These are phyloP conservation scores for Salpingus planirostris DNA, from an alignment of 2,888 invertebrate species.

Conservation along the genomic window DNA sequence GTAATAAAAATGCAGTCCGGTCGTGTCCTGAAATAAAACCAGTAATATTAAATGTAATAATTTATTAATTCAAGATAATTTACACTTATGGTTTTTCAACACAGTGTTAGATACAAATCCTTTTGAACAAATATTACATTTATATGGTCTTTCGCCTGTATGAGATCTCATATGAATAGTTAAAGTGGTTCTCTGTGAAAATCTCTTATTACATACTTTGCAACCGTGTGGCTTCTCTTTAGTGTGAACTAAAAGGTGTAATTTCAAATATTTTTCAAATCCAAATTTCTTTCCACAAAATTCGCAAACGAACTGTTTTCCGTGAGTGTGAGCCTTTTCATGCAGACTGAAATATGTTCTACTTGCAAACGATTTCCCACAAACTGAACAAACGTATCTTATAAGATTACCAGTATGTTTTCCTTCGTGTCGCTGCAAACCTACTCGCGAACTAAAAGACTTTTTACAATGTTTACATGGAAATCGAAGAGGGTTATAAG, in stretches of 20 bases:
- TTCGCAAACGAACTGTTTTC: constrained; percentile 28
- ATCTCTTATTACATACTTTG: constrained; percentile 42
- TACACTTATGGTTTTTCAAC: constrained; percentile 3
- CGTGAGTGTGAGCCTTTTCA: constrained; percentile 29
- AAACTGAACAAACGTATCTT: too few species aligned
- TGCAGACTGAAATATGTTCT: too few species aligned
- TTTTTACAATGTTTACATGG: too few species aligned
- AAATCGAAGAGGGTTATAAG: too few species aligned
- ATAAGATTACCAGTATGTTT: too few species aligned
- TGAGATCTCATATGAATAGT: constrained; percentile 36
- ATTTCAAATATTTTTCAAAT: constrained; percentile 24
- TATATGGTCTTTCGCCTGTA: constrained; percentile 8
- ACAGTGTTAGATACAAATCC: constrained; percentile 10
- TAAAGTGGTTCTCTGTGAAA: constrained; percentile 46
- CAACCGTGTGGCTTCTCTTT: constrained; percentile 41
- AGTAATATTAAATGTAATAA: too few species aligned
- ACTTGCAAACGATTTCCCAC: too few species aligned
- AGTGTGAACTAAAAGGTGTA: constrained; percentile 47
- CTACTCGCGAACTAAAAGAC: too few species aligned
- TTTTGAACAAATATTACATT: constrained; percentile 13
- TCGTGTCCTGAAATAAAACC: too few species aligned
- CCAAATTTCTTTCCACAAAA: constrained; percentile 32
- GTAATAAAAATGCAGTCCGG: too few species aligned
- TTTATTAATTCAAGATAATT: too few species aligned
- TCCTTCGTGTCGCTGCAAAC: too few species aligned